Evolutionary conservation across 2,888 invertebrate species (phyloP), one percentile per base, ranked within the genome.

Genomic region (Phaonia tiefii): DNA sequence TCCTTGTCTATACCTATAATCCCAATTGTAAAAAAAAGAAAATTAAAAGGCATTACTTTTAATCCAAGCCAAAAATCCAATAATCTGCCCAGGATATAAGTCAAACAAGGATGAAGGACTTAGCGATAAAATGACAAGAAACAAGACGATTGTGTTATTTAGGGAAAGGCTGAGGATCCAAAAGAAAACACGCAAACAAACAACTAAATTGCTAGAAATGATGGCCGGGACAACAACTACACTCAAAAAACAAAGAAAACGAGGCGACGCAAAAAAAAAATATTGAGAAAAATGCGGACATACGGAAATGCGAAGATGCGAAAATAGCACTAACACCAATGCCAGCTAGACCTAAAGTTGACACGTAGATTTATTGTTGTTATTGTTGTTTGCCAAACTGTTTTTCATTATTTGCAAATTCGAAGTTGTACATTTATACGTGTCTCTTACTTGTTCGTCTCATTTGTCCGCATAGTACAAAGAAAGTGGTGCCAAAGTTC

Each of bases 331-430:
- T 10, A 71, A 67, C 51, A 60, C 39, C 37, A 60, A 39, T 13
- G 75, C 26, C 39, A 70, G 73, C 49, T 78, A 80, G 82, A 82
- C 80, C 74, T 83, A 79, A 82, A 82, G 82, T 79, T 80, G 83
- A 83, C 84, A 83, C 84, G 80, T 84, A 83, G 75, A 77, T 75
- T 82, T 73, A 75, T 73, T 76, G 75, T 73, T 44, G 42, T 67
- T 60, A 13, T 65, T 77, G 49, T 80, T 77, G 37, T 3, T 58
- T 20, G 44, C 13, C 2, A 31, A 7, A 71, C 25, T 10, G 10
- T 39, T 63, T 51, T 65, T 73, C 60, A 31, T 60, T 20, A 20
- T 8, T 13, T 7, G 39, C 20, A 17, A 8, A 13, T 15, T 51
- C 37, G 8, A 31, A 46, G 17, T 25, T 8, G 5, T 26, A 26